phyloP scores from a whole-genome alignment of 1,140 invertebrate genomes.

The Caenorhabditis brenneri region DNA sequence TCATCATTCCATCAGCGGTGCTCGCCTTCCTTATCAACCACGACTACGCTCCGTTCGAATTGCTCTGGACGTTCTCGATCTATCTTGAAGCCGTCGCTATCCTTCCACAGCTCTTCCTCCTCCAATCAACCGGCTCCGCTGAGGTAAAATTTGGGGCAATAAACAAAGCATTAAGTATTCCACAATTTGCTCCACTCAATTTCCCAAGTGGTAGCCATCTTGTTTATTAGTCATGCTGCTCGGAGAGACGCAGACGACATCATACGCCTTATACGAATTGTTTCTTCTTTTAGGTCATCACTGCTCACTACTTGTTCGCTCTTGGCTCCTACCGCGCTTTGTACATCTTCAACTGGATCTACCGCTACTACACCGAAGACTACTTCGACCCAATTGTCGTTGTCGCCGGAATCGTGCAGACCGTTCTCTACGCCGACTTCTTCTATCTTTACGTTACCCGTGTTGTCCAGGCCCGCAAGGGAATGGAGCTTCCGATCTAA shows the following conservation, averaged over 20 bases:
- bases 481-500: constrained; percentile 63
- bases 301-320: constrained; percentile 97
- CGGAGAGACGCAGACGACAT: background rate
- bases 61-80: constrained; percentile 76
- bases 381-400: constrained; percentile 96
- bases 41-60: constrained; percentile 87
- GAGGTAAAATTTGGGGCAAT: constrained; percentile 74
- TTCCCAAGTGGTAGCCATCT: background rate
- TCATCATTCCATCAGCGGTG: constrained; percentile 84
- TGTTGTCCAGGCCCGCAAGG: constrained; percentile 73
- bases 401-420: constrained; percentile 79
- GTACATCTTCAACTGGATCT: constrained; percentile 98
- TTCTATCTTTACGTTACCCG: constrained; percentile 99
- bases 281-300: constrained; percentile 79
- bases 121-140: constrained; percentile 97
- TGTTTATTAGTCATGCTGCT: background rate
- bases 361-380: constrained; percentile 88
- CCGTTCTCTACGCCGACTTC: constrained; percentile 98
- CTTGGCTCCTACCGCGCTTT: constrained; percentile 88
- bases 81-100: constrained; percentile 98
- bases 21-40: constrained; percentile 91
- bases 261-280: background rate
- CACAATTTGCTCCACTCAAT: background rate
- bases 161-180: background rate
- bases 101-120: constrained; percentile 95